Evolutionary conservation across 1,140 invertebrate species (phyloP).

Genomic region (Ctenoplectra terminalis): DNA sequence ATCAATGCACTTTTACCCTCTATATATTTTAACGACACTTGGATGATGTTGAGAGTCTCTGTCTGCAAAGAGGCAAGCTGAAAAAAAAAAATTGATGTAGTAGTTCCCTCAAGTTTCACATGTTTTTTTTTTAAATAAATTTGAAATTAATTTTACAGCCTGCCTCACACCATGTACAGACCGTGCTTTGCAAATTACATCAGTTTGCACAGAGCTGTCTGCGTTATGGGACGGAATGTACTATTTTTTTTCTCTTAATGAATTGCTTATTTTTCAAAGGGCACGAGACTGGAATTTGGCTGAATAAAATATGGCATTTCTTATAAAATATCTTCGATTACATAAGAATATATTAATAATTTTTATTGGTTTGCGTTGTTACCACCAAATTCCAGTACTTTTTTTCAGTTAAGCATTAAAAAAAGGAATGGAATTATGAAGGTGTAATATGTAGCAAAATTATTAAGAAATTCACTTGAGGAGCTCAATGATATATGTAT

Average conservation of each 20-base stretch:
- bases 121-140: constrained; percentile 50
- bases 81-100: constrained; percentile 57
- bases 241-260: constrained; percentile 67
- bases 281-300: constrained; percentile 82
- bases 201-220: constrained; percentile 79
- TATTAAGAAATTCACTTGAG: constrained; percentile 24
- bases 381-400: constrained; percentile 72
- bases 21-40: constrained; percentile 73
- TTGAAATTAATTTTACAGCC: constrained; percentile 68
- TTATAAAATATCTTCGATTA: constrained; percentile 4
- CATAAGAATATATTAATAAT: constrained; percentile 13
- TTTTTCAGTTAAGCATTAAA: constrained; percentile 48
- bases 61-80: constrained; percentile 73
- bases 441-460: constrained; percentile 43
- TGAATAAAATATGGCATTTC: constrained; percentile 17
- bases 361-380: constrained; percentile 24
- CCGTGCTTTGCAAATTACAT: constrained; percentile 77
- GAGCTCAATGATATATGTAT: constrained; percentile 40
- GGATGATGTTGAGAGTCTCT: constrained; percentile 74
- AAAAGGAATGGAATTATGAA: constrained; percentile 51
- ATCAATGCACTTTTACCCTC: constrained; percentile 77
- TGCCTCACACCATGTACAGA: constrained; percentile 75
- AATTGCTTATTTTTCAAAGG: constrained; percentile 83
- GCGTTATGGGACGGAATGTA: constrained; percentile 80
- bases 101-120: constrained; percentile 30